A percentile compares a stretch with the other conserved stretches of the same genome.
These are phyloP conservation scores for Poeciliopsis prolifica DNA, from an alignment of 2,113 vertebrate genomes.

Conservation along the genomic window DNA sequence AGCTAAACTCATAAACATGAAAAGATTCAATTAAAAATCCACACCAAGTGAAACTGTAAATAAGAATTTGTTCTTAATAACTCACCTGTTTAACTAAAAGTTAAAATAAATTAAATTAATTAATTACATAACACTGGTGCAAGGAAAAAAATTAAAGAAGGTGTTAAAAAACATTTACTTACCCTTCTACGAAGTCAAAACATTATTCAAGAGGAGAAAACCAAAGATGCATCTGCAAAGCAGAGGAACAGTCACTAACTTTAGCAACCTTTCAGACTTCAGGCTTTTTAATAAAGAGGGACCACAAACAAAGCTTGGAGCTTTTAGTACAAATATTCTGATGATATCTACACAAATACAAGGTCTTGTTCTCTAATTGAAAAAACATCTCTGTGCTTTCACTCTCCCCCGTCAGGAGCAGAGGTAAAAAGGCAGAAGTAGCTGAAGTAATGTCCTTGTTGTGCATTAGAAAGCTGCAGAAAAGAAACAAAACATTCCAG, in stretches of 20 bases:
- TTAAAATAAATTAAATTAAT: too few relatives aligned
- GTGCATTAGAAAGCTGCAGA: not conserved
- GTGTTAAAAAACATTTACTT: not conserved
- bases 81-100: too few relatives aligned
- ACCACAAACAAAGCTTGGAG: not conserved
- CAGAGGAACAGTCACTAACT: not conserved
- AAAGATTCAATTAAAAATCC: too few relatives aligned
- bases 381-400: not conserved
- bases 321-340: not conserved
- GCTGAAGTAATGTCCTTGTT: not conserved
- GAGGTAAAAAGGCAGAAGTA: not conserved
- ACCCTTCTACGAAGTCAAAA: not conserved
- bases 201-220: not conserved
- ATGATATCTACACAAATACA: not conserved
- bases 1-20: too few relatives aligned
- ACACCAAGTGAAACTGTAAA: not conserved
- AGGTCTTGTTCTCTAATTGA: not conserved
- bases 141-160: not conserved
- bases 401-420: not conserved
- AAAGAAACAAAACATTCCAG: not conserved
- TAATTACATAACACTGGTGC: not conserved
- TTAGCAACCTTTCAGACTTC: not conserved
- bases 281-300: not conserved
- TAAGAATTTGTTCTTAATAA: too few relatives aligned
- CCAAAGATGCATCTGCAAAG: not conserved